Conservation (phyloP, 2,113 vertebrate genomes). For the Parus major region DNA sequence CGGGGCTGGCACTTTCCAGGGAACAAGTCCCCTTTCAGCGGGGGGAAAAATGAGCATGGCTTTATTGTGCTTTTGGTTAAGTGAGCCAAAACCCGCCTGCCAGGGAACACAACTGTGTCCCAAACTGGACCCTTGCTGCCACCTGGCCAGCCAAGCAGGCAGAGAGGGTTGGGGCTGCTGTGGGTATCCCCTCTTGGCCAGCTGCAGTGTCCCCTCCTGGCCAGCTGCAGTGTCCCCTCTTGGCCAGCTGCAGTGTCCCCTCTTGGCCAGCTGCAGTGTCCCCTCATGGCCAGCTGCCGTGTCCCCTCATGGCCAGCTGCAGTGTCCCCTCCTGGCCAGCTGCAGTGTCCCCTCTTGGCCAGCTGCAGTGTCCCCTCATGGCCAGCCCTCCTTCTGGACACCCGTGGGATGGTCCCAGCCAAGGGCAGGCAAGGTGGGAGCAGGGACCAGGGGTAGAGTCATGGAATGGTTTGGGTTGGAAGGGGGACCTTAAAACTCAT, state of each 20-base stretch:
- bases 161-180: not conserved
- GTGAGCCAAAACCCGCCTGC: not conserved
- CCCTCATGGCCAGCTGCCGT: too few relatives aligned
- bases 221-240: not conserved
- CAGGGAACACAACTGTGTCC: not conserved
- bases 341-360: not conserved
- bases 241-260: too few relatives aligned
- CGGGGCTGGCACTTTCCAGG: constrained; percentile 19
- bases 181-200: not conserved
- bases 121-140: not conserved
- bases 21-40: constrained; percentile 27
- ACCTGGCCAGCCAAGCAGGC: not conserved
- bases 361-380: not conserved
- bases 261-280: too few relatives aligned
- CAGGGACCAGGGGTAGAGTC: not conserved
- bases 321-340: not conserved
- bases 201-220: not conserved
- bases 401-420: rapidly evolving
- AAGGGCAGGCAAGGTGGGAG: not conserved
- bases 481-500: not conserved
- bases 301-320: too few relatives aligned
- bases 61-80: constrained; percentile 2
- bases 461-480: not conserved
- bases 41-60: constrained; percentile 1
- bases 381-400: not conserved